Percentiles rank a stretch among this genome's conserved stretches.
phyloP scores from a whole-genome alignment of 37 sponge, comb jelly and placozoan species.

The Theonella swinhoei region DNA sequence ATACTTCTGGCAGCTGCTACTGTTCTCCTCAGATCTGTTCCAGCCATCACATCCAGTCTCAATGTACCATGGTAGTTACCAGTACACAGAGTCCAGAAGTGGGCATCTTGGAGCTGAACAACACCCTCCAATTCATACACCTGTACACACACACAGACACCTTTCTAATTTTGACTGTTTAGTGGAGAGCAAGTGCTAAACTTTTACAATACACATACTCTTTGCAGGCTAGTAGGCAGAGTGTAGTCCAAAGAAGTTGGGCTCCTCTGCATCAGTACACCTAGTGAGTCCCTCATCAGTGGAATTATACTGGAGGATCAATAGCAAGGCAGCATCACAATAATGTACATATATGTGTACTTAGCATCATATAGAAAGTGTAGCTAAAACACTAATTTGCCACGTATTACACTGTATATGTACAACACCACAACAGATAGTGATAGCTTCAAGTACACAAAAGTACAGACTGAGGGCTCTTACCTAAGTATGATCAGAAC shows the following conservation, averaged over 20 bases:
- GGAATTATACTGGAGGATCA: constrained; percentile 90
- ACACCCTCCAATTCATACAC: constrained; percentile 74
- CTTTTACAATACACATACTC: constrained; percentile 20
- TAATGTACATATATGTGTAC: no score
- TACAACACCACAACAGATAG: not conserved
- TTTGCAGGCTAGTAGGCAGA: constrained; percentile 53
- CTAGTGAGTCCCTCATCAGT: constrained; percentile 75
- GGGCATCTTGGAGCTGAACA: constrained; percentile 56
- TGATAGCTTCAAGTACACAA: no score
- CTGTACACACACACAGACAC: constrained; percentile 42
- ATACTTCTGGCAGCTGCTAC: constrained; percentile 35
- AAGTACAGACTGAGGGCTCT: not conserved
- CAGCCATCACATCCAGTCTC: constrained; percentile 44
- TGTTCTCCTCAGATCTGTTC: constrained; percentile 22
- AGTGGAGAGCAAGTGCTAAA: no score
- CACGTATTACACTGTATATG: not conserved
- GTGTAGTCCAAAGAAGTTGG: constrained; percentile 63
- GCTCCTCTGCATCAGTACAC: constrained; percentile 77
- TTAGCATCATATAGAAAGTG: no score
- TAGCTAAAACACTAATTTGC: no score
- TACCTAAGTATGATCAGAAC: constrained; percentile 81
- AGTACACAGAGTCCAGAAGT: constrained; percentile 88
- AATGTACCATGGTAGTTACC: constrained; percentile 55
- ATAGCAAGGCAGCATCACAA: not conserved
- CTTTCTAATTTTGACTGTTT: no score